Base-by-base conservation (phyloP, 2,888 invertebrate genomes). In the Dichetophora obliterata region DNA sequence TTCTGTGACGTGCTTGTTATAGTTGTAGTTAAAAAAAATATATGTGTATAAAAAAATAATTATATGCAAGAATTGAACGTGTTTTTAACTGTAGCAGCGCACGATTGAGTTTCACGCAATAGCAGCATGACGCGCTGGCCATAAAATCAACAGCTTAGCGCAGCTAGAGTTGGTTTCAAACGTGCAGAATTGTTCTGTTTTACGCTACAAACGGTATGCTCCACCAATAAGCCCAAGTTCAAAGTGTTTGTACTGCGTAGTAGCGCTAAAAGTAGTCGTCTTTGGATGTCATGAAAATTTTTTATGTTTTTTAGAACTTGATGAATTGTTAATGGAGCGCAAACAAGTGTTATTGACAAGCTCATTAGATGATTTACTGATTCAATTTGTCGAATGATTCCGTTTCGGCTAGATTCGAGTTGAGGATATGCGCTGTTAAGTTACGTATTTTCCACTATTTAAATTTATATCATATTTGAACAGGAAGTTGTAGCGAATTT, bases 51-150 rank as follows among this genome's bases (percentile, higher is more conserved):
- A 0, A 59, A 22, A 19, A 2, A 22, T 22, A 22, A 66, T 48
- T 66, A 19, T 66, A 66, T 66, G 66, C 43, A 66, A 65, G 19
- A 65, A 34, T 48, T 22, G 37, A 43, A 43, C 66, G 66, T 37
- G 22, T 34, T 66, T n/a, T 66, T 37, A 43, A 22, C 22, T 19
- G 22, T 11, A 37, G 16, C 22, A 11, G 19, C n/a, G 22, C 66
- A 34, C 43, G 43, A 66, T 61, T 8, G 8, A 14, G 9, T 43
- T 66, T 5, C 11, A 59, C 27, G 57, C 27, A 11, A 43, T 6
- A 37, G 43, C 11, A 31, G 37, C 22, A 37, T 66, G 66, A 22
- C 34, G 14, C 19, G 19, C 34, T 43, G 19, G 8, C 43, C n/a
- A 11, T 43, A 11, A 19, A 66, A 37, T 22, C 6, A 11, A 22